Evolutionary conservation across 2,113 vertebrate species (phyloP).

Genomic region (Nyctereutes procyonoides): DNA sequence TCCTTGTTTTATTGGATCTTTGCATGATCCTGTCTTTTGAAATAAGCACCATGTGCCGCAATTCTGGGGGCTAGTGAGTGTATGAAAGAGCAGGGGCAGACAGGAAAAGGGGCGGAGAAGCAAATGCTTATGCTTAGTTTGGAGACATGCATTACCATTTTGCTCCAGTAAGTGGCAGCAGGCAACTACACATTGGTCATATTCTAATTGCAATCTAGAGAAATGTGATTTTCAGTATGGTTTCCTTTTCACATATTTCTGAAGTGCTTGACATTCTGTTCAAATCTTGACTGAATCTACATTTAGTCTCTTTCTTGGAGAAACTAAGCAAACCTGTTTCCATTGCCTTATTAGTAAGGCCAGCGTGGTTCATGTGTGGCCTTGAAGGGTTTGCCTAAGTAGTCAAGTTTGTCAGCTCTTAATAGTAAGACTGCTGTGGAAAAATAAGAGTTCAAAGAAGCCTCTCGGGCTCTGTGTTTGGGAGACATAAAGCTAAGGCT

Average conservation of each 20-base stretch:
- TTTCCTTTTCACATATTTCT: slow-evolving; percentile 56
- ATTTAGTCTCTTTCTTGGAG: slow-evolving; percentile 29
- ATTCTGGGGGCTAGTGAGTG: neutral
- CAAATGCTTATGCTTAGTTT: neutral
- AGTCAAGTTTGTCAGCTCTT: neutral
- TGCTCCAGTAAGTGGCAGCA: slow-evolving; percentile 61
- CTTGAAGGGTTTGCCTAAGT: neutral
- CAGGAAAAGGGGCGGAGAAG: neutral
- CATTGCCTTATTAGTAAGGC: neutral
- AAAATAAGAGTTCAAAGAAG: neutral
- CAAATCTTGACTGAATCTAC: slow-evolving; percentile 34
- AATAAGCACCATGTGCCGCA: neutral
- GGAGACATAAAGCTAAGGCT: neutral
- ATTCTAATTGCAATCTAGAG: neutral
- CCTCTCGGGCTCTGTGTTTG: neutral
- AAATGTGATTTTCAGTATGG: neutral
- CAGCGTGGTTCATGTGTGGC: neutral
- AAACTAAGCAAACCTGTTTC: neutral
- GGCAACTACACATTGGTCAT: neutral
- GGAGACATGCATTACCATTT: neutral
- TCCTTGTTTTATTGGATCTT: neutral
- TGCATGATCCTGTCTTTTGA: neutral
- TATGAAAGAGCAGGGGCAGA: neutral
- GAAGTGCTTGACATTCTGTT: slow-evolving; percentile 58
- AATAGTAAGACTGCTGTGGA: neutral